Conservation (phyloP, 1,140 invertebrate species). For the Chelonus insularis region DNA sequence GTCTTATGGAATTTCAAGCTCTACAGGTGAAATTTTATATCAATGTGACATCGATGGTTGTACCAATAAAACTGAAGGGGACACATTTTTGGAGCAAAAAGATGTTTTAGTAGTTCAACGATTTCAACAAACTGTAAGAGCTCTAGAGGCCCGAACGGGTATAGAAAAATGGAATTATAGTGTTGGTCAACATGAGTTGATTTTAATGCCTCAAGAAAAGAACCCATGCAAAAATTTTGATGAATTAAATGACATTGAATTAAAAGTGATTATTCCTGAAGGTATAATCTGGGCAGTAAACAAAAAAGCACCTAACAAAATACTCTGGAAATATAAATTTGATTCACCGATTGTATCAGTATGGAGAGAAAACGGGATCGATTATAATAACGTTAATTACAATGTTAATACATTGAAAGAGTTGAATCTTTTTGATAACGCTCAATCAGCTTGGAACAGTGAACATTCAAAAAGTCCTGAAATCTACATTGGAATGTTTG, state of each 20-base stretch:
- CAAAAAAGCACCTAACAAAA: slow-evolving; percentile 59
- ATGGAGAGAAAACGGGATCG: slow-evolving; percentile 72
- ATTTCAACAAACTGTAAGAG: slow-evolving; percentile 83
- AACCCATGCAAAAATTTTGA: slow-evolving; percentile 38
- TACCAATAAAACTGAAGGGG: slow-evolving; percentile 61
- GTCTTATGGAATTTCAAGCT: slow-evolving; percentile 74
- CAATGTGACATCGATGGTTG: slow-evolving; percentile 78
- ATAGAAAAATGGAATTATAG: slow-evolving; percentile 94
- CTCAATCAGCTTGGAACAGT: slow-evolving; percentile 55
- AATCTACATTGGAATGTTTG: slow-evolving; percentile 85
- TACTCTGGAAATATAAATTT: slow-evolving; percentile 78
- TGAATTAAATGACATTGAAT: slow-evolving; percentile 59
- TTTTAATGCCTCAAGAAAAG: slow-evolving; percentile 60
- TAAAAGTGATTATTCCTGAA: slow-evolving; percentile 73
- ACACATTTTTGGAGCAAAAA: slow-evolving; percentile 58
- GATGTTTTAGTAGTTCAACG: slow-evolving; percentile 75
- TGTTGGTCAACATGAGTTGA: slow-evolving; percentile 84
- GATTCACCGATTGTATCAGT: slow-evolving; percentile 81
- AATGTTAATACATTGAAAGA: slow-evolving; percentile 61
- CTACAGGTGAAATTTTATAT: slow-evolving; percentile 76
- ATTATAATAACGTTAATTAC: slow-evolving; percentile 7
- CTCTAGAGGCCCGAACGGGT: slow-evolving; percentile 80
- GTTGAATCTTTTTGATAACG: slow-evolving; percentile 75
- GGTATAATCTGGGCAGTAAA: slow-evolving; percentile 71
- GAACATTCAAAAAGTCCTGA: slow-evolving; percentile 62